These are phyloP conservation scores for Gerris buenoi DNA, from an alignment of 1,140 invertebrate genomes.

Conservation along the genomic window DNA sequence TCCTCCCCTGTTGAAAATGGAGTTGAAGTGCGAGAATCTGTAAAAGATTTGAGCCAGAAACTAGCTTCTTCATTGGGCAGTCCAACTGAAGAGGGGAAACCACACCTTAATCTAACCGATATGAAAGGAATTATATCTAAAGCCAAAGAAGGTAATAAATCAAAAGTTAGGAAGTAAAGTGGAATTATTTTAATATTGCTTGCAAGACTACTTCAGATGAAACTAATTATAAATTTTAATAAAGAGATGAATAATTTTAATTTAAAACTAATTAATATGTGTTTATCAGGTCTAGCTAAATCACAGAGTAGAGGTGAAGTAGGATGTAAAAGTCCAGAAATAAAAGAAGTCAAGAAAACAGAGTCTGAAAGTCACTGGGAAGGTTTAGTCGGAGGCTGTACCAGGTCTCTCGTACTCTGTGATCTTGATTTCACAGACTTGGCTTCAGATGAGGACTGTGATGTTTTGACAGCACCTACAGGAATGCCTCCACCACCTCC, in stretches of 20 bases:
- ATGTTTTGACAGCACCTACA: conserved; percentile 44
- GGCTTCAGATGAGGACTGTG: conserved; percentile 58
- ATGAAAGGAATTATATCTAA: conserved; percentile 80
- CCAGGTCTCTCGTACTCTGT: conserved; percentile 73
- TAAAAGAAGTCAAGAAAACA: conserved; percentile 62
- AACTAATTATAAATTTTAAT: background rate
- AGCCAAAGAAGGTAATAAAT: conserved; percentile 65
- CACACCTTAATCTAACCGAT: conserved; percentile 46
- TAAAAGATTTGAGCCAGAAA: conserved; percentile 74
- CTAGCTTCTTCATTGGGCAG: conserved; percentile 46
- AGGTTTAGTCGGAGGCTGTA: conserved; percentile 62
- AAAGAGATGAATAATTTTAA: too few relatives aligned
- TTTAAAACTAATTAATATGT: background rate
- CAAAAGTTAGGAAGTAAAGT: too few relatives aligned
- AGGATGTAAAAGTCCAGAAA: conserved; percentile 34
- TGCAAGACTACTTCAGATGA: too few relatives aligned
- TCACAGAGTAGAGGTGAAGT: conserved; percentile 36
- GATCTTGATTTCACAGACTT: conserved; percentile 94
- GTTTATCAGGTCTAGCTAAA: conserved; percentile 22
- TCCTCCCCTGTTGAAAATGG: background rate
- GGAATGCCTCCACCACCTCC: conserved; percentile 56
- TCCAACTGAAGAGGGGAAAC: conserved; percentile 34
- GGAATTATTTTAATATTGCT: too few relatives aligned
- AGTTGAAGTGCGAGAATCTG: conserved; percentile 44
- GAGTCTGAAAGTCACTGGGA: conserved; percentile 94